These are phyloP conservation scores for Dryococelus australis DNA, from an alignment of 2,888 invertebrate species.

Conservation along the genomic window DNA sequence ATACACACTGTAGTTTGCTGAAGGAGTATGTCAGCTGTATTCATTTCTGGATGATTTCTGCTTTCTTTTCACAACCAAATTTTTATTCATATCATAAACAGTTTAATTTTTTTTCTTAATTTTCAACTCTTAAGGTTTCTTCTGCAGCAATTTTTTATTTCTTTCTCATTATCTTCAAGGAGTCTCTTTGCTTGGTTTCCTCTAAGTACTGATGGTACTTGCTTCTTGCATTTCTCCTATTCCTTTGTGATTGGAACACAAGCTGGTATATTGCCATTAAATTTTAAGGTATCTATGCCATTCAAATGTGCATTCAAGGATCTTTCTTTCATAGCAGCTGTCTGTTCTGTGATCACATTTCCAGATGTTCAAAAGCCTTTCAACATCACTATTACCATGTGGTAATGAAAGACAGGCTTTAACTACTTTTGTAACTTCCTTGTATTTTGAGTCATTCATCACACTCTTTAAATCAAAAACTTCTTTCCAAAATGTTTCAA, in stretches of 20 bases:
- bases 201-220: constrained; percentile 21
- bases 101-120: not conserved
- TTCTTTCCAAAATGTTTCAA: constrained; percentile 25
- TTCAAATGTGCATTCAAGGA: constrained; percentile 19
- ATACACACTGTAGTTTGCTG: constrained; percentile 6
- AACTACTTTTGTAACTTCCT: not conserved
- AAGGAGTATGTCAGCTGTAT: constrained; percentile 2
- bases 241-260: constrained; percentile 16
- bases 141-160: not conserved
- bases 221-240: not conserved
- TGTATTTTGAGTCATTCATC: constrained; percentile 20
- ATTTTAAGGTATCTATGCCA: not conserved
- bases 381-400: too few species aligned
- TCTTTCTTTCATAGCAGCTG: not conserved
- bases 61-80: constrained; percentile 12
- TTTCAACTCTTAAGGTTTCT: constrained; percentile 10
- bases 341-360: too few species aligned
- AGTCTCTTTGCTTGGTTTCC: constrained; percentile 13
- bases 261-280: constrained; percentile 17
- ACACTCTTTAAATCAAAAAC: constrained; percentile 19
- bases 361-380: too few species aligned
- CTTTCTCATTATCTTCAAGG: not conserved
- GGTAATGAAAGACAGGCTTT: too few species aligned
- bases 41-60: not conserved
- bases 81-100: constrained; percentile 21